phyloP scores from a whole-genome alignment of 2,113 vertebrate genomes.

The Rutilus rutilus region DNA sequence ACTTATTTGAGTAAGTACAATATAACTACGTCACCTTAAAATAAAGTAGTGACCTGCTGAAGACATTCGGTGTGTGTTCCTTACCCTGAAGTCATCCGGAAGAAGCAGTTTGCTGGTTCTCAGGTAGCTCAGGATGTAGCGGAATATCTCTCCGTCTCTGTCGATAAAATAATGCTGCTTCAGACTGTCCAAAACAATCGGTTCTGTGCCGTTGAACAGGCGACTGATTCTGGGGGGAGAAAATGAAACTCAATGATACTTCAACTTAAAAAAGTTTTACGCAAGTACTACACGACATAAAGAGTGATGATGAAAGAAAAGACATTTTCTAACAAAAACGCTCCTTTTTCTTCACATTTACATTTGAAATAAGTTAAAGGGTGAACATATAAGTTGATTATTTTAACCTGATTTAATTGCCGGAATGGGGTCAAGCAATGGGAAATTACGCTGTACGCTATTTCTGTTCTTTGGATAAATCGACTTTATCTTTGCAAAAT shows the following conservation, averaged over 20 bases:
- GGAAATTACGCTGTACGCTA: constrained; percentile 47
- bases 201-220: constrained; percentile 98
- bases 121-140: constrained; percentile 98
- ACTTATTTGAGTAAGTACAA: too few species aligned
- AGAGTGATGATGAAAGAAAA: not conserved
- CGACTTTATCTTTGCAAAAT: constrained; percentile 57
- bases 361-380: not conserved
- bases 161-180: constrained; percentile 99
- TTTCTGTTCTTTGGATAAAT: constrained; percentile 55
- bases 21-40: too few species aligned
- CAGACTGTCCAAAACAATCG: constrained; percentile 98
- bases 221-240: constrained; percentile 88
- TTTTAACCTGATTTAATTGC: constrained; percentile 49
- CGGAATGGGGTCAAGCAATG: constrained; percentile 52
- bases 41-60: not conserved
- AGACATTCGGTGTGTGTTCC: not conserved
- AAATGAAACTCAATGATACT: not conserved
- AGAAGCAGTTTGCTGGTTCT: constrained; percentile 96
- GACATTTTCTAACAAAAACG: too few species aligned
- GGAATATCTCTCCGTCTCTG: constrained; percentile 98
- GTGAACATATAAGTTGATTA: constrained; percentile 34
- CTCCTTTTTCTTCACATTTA: not conserved
- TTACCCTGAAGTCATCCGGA: constrained; percentile 98
- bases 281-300: not conserved
- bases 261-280: not conserved